Conservation (phyloP, 2,797 vertebrate genomes). For the Heliangelus exortis region DNA sequence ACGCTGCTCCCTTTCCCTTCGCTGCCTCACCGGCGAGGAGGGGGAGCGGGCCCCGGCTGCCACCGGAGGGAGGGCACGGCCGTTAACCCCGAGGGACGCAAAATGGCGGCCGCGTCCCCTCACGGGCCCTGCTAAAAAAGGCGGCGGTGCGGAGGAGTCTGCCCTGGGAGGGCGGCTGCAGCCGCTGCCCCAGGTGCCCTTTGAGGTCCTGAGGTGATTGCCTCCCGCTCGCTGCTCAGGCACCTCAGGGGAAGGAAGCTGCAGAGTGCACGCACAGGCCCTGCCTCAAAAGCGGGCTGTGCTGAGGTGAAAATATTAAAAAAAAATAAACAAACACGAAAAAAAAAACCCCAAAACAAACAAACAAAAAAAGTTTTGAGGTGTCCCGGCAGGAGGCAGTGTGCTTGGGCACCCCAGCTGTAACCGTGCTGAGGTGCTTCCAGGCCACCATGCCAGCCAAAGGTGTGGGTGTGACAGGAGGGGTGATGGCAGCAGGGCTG, state of each 20-base stretch:
- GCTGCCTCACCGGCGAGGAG: no score
- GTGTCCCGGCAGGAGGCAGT: fast-evolving
- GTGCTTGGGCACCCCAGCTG: background rate
- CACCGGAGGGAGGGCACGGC: no score
- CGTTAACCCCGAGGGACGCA: background rate
- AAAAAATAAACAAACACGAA: no score
- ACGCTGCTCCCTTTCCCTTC: no score
- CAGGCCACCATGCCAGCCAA: background rate
- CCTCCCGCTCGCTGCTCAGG: background rate
- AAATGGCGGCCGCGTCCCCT: background rate
- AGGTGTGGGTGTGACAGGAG: background rate
- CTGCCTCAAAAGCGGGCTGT: fast-evolving
- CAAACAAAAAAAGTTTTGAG: no score
- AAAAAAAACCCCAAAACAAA: no score
- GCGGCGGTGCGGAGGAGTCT: no score
- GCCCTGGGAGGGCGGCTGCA: fast-evolving
- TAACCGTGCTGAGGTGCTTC: background rate
- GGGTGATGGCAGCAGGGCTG: no score
- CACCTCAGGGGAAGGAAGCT: fast-evolving
- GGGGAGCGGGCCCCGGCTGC: no score
- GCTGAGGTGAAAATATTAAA: fast-evolving
- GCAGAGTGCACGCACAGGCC: fast-evolving
- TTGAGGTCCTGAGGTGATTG: background rate
- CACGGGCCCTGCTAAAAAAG: no score
- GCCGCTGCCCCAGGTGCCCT: background rate